phyloP scores from a whole-genome alignment of 2,888 invertebrate genomes.

The Bimastos eiseni region DNA sequence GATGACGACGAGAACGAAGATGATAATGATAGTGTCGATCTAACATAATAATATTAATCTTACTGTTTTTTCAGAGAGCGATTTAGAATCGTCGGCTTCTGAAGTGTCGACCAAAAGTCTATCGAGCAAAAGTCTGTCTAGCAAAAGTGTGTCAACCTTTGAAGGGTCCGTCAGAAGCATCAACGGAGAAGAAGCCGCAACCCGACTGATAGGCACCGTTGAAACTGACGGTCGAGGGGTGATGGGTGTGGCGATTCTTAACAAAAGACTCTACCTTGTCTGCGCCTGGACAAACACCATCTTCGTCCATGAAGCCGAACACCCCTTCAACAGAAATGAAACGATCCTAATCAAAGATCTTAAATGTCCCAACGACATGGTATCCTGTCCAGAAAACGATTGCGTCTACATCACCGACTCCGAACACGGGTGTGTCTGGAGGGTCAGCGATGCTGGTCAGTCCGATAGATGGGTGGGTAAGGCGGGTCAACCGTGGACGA shows the following conservation, averaged over 20 bases:
- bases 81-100: not conserved
- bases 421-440: not conserved
- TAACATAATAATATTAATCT: not conserved
- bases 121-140: too few species aligned
- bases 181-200: not conserved
- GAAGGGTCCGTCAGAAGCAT: not conserved
- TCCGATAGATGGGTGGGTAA: not conserved
- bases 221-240: not conserved
- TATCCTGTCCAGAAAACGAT: not conserved
- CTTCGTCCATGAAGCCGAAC: not conserved
- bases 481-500: constrained; percentile 18
- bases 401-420: not conserved
- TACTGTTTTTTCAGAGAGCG: not conserved
- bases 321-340: not conserved
- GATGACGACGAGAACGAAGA: too few species aligned
- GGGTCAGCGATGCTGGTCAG: not conserved
- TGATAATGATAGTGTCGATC: too few species aligned
- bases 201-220: not conserved
- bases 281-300: not conserved
- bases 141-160: too few species aligned
- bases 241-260: not conserved
- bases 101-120: too few species aligned
- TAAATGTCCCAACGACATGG: constrained; percentile 1
- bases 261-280: not conserved
- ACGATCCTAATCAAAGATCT: not conserved